phyloP scores from a whole-genome alignment of 2,888 invertebrate genomes.

The Octodonta nipae region DNA sequence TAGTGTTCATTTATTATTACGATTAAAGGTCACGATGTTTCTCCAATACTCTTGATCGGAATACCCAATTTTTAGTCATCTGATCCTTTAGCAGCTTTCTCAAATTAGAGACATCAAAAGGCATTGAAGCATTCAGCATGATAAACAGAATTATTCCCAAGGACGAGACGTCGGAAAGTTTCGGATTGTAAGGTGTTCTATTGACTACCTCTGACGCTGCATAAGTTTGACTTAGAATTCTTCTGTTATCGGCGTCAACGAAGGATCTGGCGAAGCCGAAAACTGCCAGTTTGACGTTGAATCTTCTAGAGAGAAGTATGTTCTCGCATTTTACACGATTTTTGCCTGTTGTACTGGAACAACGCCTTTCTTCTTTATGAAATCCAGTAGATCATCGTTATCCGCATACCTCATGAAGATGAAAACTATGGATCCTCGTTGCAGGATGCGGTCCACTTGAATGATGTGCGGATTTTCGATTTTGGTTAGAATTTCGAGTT shows the following conservation, averaged over 20 bases:
- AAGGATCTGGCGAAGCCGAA: slow-evolving; percentile 86
- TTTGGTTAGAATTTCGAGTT: slow-evolving; percentile 76
- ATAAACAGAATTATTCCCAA: slow-evolving; percentile 83
- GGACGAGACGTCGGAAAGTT: slow-evolving; percentile 86
- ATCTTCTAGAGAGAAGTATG: slow-evolving; percentile 65
- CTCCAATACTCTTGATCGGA: slow-evolving; percentile 56
- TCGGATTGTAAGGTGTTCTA: slow-evolving; percentile 78
- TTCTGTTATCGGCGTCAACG: slow-evolving; percentile 54
- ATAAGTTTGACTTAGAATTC: slow-evolving; percentile 78
- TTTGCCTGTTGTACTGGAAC: slow-evolving; percentile 68
- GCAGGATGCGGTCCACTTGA: slow-evolving; percentile 75
- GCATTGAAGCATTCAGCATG: slow-evolving; percentile 89
- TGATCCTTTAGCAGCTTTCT: slow-evolving; percentile 74
- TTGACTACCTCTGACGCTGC: slow-evolving; percentile 90
- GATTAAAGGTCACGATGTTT: no score
- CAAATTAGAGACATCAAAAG: slow-evolving; percentile 78
- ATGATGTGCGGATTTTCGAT: slow-evolving; percentile 85
- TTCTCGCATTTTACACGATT: slow-evolving; percentile 91
- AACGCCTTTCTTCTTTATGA: slow-evolving; percentile 62
- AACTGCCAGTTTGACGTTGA: slow-evolving; percentile 84
- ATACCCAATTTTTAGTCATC: slow-evolving; percentile 65
- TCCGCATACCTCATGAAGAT: slow-evolving; percentile 87
- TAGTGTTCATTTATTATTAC: no score
- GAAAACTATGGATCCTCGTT: slow-evolving; percentile 70
- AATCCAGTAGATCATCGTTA: slow-evolving; percentile 78